Conservation (phyloP, 1,140 invertebrate species). For the Argopecten irradians region DNA sequence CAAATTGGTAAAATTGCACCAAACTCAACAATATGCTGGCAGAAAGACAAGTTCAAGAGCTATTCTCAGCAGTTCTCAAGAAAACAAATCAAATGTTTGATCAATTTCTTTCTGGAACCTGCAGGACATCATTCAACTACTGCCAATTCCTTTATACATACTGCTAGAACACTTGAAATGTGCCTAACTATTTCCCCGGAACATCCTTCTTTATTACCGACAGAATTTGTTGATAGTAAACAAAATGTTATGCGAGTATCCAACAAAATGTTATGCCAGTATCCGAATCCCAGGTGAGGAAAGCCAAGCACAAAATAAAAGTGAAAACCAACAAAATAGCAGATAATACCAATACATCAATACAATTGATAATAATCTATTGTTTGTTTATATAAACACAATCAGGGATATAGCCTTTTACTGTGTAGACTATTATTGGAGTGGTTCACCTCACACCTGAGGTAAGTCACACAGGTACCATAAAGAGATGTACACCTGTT, state of each 20-base stretch:
- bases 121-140: not conserved
- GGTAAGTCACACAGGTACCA: not conserved
- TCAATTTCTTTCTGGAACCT: not conserved
- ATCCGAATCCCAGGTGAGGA: not conserved
- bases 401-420: not conserved
- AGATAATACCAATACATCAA: not conserved
- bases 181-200: not conserved
- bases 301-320: not conserved
- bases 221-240: not conserved
- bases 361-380: not conserved
- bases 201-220: not conserved
- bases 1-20: not conserved
- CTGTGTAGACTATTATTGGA: not conserved
- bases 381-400: not conserved
- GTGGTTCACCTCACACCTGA: not conserved
- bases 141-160: constrained; percentile 17
- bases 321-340: not conserved
- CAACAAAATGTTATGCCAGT: not conserved
- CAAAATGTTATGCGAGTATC: not conserved
- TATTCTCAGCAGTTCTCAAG: not conserved
- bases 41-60: not conserved
- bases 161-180: not conserved
- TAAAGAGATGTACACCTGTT: not conserved
- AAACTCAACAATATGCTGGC: not conserved
- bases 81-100: constrained; percentile 20